Conservation (phyloP, 2,888 invertebrate genomes). For the Mimumesa dahlbomi region DNA sequence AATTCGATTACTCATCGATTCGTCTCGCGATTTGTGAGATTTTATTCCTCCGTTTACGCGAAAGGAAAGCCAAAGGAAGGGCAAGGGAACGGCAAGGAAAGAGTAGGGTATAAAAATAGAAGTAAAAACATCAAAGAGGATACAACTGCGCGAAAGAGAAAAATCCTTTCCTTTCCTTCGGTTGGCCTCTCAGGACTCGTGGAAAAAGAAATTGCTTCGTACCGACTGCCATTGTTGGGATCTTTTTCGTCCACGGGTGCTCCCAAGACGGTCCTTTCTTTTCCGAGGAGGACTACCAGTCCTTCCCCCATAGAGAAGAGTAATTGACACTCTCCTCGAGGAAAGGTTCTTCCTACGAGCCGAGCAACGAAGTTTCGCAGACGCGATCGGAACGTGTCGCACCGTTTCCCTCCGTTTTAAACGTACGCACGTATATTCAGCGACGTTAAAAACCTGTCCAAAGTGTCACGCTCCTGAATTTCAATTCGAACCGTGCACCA, state of each 20-base stretch:
- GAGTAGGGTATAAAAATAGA: not conserved
- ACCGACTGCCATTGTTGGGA: slow-evolving; percentile 31
- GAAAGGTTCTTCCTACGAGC: slow-evolving; percentile 11
- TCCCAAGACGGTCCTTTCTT: slow-evolving; percentile 21
- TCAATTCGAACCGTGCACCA: no score
- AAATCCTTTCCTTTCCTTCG: slow-evolving; percentile 27
- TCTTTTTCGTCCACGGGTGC: slow-evolving; percentile 18
- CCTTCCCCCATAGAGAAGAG: slow-evolving; percentile 25
- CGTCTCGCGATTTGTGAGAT: not conserved
- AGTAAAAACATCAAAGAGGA: not conserved
- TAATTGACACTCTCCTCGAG: slow-evolving; percentile 44
- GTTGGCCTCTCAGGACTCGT: not conserved
- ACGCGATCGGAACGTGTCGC: slow-evolving; percentile 5
- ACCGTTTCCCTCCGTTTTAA: not conserved
- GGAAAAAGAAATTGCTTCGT: slow-evolving; percentile 47
- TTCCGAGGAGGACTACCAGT: slow-evolving; percentile 10
- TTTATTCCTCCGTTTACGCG: not conserved
- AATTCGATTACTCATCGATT: not conserved
- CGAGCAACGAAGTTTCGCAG: slow-evolving; percentile 24
- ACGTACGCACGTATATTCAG: not conserved
- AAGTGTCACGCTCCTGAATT: no score
- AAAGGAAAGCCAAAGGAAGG: no score
- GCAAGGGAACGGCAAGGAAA: no score
- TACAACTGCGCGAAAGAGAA: not conserved
- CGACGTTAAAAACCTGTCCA: no score